phyloP scores from a whole-genome alignment of 2,113 vertebrate species.

The Anolis carolinensis region DNA sequence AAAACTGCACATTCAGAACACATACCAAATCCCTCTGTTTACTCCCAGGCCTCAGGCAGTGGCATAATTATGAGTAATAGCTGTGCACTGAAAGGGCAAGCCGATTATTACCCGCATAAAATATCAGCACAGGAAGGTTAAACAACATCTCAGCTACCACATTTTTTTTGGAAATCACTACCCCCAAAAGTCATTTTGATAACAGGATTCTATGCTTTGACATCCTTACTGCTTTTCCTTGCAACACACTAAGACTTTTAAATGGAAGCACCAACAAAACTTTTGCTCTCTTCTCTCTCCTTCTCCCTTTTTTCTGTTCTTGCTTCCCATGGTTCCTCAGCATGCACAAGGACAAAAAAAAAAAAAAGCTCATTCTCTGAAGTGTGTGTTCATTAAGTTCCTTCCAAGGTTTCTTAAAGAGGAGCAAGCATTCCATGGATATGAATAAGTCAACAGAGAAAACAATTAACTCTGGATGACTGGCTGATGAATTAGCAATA shows the following conservation, averaged over 20 bases:
- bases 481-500: neutral
- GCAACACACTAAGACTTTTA: neutral
- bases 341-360: neutral
- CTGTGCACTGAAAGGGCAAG: conserved; percentile 16
- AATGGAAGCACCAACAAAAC: neutral
- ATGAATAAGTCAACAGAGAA: neutral
- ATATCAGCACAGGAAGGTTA: conserved; percentile 33
- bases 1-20: conserved; percentile 23
- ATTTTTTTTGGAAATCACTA: conserved; percentile 21
- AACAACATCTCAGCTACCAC: conserved; percentile 21
- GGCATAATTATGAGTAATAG: conserved; percentile 13
- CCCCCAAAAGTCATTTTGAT: conserved; percentile 12
- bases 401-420: conserved; percentile 32
- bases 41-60: neutral
- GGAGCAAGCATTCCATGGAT: neutral
- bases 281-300: neutral
- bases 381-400: neutral
- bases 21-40: conserved; percentile 32
- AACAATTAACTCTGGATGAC: neutral
- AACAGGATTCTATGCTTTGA: neutral
- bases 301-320: too few species aligned
- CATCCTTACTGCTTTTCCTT: neutral
- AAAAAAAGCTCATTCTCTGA: neutral
- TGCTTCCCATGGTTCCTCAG: neutral
- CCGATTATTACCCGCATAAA: conserved; percentile 21